A percentile compares a stretch with the other conserved stretches of the same genome.
Conservation (phyloP, 2,113 vertebrate genomes). For the Bucco capensis region DNA sequence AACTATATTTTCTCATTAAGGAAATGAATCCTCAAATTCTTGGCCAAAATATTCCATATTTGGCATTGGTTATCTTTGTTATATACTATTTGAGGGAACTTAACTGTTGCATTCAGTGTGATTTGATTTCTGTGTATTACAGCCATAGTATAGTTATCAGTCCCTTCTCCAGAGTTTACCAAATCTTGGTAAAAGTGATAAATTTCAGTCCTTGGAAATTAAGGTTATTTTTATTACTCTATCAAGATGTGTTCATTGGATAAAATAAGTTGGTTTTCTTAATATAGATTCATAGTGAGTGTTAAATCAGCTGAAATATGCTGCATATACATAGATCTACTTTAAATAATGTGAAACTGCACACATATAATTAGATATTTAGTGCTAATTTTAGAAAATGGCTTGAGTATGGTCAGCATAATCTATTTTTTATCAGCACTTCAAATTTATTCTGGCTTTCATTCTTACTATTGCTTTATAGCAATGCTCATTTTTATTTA, state of each 20-base stretch:
- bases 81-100: not conserved
- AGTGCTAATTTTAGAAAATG: constrained; percentile 10
- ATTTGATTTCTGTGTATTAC: not conserved
- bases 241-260: not conserved
- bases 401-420: constrained; percentile 21
- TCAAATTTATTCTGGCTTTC: not conserved
- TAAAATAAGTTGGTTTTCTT: not conserved
- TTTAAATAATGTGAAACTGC: constrained; percentile 3
- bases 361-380: not conserved
- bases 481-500: not conserved
- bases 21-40: not conserved
- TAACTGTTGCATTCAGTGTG: not conserved
- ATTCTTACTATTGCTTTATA: not conserved
- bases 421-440: constrained; percentile 4
- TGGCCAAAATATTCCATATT: not conserved
- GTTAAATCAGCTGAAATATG: not conserved
- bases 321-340: not conserved
- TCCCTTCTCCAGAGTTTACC: not conserved
- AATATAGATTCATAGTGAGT: not conserved
- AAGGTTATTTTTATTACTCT: not conserved
- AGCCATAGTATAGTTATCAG: not conserved
- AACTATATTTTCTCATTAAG: not conserved
- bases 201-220: not conserved
- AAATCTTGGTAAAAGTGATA: not conserved
- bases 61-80: not conserved